These are phyloP conservation scores for Drosophila parabipectinata DNA, from an alignment of 1,140 invertebrate genomes.

Conservation along the genomic window DNA sequence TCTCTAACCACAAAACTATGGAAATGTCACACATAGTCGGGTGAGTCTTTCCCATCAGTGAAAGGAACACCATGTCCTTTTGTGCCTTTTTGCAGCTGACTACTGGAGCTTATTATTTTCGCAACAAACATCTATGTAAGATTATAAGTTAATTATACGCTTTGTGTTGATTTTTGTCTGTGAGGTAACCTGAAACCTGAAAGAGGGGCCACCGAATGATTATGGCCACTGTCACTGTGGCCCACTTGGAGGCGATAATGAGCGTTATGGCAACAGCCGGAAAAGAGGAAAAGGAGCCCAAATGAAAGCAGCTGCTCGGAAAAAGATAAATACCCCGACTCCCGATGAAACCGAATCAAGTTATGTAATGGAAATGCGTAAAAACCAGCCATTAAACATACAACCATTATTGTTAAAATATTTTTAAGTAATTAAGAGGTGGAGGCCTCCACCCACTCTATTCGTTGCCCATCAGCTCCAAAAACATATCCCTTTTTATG, in stretches of 20 bases:
- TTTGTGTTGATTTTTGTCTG: conserved; percentile 24
- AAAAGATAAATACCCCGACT: conserved; percentile 48
- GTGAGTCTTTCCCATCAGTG: neutral
- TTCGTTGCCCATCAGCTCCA: too few species aligned
- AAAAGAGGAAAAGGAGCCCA: conserved; percentile 36
- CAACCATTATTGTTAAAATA: neutral
- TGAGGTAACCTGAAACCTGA: conserved; percentile 62
- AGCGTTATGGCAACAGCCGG: conserved; percentile 66
- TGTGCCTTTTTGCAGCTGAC: conserved; percentile 3
- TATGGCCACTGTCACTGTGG: conserved; percentile 27
- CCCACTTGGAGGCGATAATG: conserved; percentile 54
- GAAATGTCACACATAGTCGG: conserved; percentile 5
- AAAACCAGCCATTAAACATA: neutral
- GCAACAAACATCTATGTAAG: conserved; percentile 42
- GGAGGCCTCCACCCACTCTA: too few species aligned
- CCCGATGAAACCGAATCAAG: conserved; percentile 31
- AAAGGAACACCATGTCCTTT: conserved; percentile 4
- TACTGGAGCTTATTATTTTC: conserved; percentile 21
- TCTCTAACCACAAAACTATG: conserved; percentile 4
- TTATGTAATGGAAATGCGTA: conserved; percentile 12
- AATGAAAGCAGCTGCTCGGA: conserved; percentile 53
- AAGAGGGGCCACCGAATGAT: conserved; percentile 16
- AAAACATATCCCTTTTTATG: neutral
- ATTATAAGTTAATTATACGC: conserved; percentile 74
- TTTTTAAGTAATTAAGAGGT: neutral